Evolutionary conservation across 2,113 vertebrate genomes (phyloP), one percentile per base, ranked within the genome.

Genomic region (Pungitius pungitius): DNA sequence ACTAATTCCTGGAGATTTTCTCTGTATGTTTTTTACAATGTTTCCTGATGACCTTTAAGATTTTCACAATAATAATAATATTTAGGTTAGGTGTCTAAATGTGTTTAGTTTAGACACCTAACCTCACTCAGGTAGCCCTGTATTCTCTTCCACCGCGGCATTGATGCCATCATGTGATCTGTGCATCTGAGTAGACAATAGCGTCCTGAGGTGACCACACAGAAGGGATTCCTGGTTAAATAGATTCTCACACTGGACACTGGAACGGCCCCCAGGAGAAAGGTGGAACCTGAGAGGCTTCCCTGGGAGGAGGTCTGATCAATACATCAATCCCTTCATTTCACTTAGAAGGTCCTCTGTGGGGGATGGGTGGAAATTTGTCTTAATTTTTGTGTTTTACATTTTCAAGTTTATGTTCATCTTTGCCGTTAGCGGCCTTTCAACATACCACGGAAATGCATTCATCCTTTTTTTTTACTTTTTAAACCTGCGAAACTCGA

Each of bases 111-210:
- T n/a, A n/a, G n/a, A n/a, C n/a, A n/a, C n/a, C n/a, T n/a, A n/a
- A n/a, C n/a, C n/a, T n/a, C n/a, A n/a, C n/a, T n/a, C n/a, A n/a
- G n/a, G n/a, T n/a, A n/a, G 56, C 26, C 55, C n/a, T 65, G 69
- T 69, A 49, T 77, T 62, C 74, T 65, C 70, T 77, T 80, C 73
- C 56, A 65, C 73, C 47, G 22, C 62, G 56, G 82, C 75, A 85
- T 51, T 75, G 79, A 88, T 74, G 68, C 60, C 56, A 72, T 71
- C 78, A 52, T 69, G 77, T 67, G 78, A 85, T 76, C 42, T 66
- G 54, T 52, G 40, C 49, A 61, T 80, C 81, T 81, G 69, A 82
- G 84, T 75, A 74, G 84, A 85, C 82, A 89, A 82, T 47, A 72
- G 77, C 74, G 83, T 80, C 78, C 80, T 45, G 69, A 80, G 73